These are phyloP conservation scores for Condylura cristata DNA, from an alignment of 2,113 vertebrate species.

Conservation along the genomic window DNA sequence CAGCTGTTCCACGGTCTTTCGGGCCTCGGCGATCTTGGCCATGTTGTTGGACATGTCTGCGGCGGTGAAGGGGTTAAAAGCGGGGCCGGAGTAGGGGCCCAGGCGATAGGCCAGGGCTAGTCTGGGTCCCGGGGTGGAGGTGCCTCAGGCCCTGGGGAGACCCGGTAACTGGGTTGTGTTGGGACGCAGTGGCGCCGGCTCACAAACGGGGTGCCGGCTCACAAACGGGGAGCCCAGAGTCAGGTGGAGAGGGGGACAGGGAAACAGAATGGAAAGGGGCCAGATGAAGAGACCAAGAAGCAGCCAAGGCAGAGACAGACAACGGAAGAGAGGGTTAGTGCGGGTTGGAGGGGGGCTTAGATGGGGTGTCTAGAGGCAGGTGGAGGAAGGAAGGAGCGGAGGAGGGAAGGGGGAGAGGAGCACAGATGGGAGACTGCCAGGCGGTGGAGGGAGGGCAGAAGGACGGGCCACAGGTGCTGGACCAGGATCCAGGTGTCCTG, in stretches of 20 bases:
- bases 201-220: neutral
- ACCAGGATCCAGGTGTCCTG: constrained; percentile 70
- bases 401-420: neutral
- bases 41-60: constrained; percentile 94
- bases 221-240: neutral
- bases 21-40: constrained; percentile 94
- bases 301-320: neutral
- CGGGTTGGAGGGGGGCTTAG: neutral
- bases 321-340: neutral
- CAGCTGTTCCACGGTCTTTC: constrained; percentile 93
- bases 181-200: too few species aligned
- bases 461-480: constrained; percentile 70
- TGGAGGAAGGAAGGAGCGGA: neutral
- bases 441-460: neutral
- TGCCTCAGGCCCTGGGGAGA: neutral
- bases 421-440: neutral
- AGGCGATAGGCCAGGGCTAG: neutral
- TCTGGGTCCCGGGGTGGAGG: neutral
- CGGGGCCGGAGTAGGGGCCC: neutral
- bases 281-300: neutral
- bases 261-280: too few species aligned
- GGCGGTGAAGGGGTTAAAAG: constrained; percentile 26
- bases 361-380: neutral
- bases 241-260: neutral
- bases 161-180: neutral